These are phyloP conservation scores for Solenodon paradoxus DNA, from an alignment of 2,113 vertebrate species.

Conservation along the genomic window DNA sequence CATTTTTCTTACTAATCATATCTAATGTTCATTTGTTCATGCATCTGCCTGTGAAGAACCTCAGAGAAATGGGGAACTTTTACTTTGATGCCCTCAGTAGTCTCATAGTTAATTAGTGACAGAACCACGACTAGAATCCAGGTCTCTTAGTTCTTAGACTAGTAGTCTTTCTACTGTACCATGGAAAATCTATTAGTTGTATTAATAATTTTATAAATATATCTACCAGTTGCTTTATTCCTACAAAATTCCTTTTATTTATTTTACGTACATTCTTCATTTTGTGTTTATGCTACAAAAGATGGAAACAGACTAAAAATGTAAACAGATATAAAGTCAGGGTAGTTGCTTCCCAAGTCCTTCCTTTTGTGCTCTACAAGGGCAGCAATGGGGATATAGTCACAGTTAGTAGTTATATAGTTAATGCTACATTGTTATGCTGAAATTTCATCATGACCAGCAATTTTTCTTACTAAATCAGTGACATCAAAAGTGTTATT, in stretches of 20 bases:
- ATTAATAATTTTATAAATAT: neutral
- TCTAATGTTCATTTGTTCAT: too few species aligned
- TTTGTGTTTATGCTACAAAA: constrained; percentile 35
- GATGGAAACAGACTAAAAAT: neutral
- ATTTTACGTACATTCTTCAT: neutral
- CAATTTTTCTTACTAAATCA: constrained; percentile 1
- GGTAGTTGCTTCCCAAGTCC: neutral
- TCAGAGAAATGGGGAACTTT: too few species aligned
- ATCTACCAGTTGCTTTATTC: neutral
- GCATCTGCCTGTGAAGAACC: too few species aligned
- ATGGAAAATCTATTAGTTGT: neutral
- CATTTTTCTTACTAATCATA: too few species aligned
- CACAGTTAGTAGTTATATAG: neutral
- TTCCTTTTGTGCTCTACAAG: neutral
- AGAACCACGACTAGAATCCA: neutral
- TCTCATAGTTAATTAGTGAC: neutral
- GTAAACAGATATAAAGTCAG: neutral
- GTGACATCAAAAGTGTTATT: neutral
- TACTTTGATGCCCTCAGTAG: too few species aligned
- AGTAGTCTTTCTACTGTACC: neutral
- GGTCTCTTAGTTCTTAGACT: neutral
- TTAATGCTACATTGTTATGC: neutral
- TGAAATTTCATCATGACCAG: constrained; percentile 25
- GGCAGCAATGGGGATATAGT: neutral
- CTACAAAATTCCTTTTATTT: neutral